Conservation (phyloP, 1,140 invertebrate species). For the Hylaeus volcanicus region DNA sequence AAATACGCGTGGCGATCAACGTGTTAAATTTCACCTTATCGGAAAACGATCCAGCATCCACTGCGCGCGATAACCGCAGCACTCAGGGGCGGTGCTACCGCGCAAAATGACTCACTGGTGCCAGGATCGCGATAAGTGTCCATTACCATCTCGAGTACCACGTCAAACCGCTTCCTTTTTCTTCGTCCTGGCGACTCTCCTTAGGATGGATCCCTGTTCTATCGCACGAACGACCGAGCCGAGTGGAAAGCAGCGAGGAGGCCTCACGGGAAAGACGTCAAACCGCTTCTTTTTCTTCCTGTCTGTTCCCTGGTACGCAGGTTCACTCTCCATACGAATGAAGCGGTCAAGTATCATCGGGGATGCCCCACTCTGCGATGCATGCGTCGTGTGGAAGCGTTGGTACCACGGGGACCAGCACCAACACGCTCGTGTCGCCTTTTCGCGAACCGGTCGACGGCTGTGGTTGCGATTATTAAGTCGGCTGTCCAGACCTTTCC, state of each 20-base stretch:
- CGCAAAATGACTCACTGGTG: background rate
- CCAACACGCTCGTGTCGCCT: background rate
- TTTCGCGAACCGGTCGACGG: background rate
- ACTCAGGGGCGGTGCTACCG: too few relatives aligned
- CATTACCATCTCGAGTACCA: background rate
- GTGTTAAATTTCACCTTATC: too few relatives aligned
- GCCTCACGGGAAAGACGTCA: background rate
- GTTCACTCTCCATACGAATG: background rate
- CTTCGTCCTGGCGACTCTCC: background rate
- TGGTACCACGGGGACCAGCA: background rate
- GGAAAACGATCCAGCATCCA: too few relatives aligned
- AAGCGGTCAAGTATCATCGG: background rate
- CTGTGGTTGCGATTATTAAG: too few relatives aligned
- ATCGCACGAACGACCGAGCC: background rate
- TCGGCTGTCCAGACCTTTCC: background rate
- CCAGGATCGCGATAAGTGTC: too few relatives aligned
- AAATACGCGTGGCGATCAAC: too few relatives aligned
- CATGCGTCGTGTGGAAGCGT: background rate
- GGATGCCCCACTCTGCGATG: conserved; percentile 24
- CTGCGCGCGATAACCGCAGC: too few relatives aligned
- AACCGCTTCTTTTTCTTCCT: background rate
- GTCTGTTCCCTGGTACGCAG: background rate
- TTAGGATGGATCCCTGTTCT: background rate
- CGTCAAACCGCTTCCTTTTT: background rate
- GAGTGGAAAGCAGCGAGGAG: too few relatives aligned